Percentiles rank a stretch among this genome's conserved stretches.
Conservation (phyloP, 2,888 invertebrate genomes). For the Drosophila differens region DNA sequence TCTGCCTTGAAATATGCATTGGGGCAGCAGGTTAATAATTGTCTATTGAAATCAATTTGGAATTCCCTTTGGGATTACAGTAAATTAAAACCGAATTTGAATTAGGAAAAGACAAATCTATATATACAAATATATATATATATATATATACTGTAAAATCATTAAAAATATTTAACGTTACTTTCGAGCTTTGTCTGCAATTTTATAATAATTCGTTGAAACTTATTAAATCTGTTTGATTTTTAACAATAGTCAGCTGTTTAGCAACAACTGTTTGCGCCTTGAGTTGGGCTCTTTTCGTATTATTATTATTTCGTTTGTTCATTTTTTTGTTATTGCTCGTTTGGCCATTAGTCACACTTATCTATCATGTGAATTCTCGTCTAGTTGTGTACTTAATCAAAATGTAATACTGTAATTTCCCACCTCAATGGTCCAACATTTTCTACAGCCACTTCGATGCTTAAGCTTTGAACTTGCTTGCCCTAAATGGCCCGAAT, state of each 20-base stretch:
- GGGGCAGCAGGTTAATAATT: slow-evolving; percentile 50
- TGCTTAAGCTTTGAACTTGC: slow-evolving; percentile 59
- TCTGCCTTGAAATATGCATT: slow-evolving; percentile 46
- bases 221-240: neutral
- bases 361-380: slow-evolving; percentile 43
- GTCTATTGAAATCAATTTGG: neutral
- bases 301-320: slow-evolving; percentile 8
- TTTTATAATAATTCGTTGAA: neutral
- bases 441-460: slow-evolving; percentile 35
- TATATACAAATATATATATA: neutral
- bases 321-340: neutral
- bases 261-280: neutral
- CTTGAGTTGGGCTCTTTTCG: neutral
- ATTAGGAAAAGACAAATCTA: too few species aligned
- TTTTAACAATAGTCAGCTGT: neutral
- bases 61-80: neutral
- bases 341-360: slow-evolving; percentile 27
- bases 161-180: neutral
- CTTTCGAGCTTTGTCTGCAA: neutral
- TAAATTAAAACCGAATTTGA: neutral
- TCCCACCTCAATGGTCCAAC: slow-evolving; percentile 38
- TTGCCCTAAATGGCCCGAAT: slow-evolving; percentile 65
- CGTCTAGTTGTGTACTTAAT: slow-evolving; percentile 43
- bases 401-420: slow-evolving; percentile 53
- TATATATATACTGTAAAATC: neutral